phyloP scores from a whole-genome alignment of 2,113 vertebrate genomes.

The Eleginops maclovinus region DNA sequence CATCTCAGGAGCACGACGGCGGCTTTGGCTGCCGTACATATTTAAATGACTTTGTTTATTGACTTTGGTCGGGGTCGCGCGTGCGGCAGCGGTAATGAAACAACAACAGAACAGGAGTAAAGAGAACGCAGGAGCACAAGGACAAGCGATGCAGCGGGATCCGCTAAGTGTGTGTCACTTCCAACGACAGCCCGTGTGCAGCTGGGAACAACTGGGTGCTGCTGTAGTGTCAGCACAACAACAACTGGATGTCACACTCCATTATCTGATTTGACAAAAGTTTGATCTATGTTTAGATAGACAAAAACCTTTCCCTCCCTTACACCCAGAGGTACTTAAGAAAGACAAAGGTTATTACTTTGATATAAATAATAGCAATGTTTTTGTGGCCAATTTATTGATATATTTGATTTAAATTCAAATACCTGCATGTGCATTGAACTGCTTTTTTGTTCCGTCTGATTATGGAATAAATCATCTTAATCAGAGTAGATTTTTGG shows the following conservation, averaged over 20 bases:
- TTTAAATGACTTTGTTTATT: constrained; percentile 77
- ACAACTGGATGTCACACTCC: background rate
- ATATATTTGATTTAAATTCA: background rate
- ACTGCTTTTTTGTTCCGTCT: too few relatives aligned
- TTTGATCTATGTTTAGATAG: too few relatives aligned
- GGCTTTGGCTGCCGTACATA: constrained; percentile 24
- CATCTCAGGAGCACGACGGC: constrained; percentile 40
- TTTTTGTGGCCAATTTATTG: background rate
- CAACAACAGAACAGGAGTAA: constrained; percentile 46
- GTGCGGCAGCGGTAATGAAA: constrained; percentile 67
- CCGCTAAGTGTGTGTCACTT: constrained; percentile 12
- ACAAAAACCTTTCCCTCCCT: background rate
- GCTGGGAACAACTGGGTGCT: background rate
- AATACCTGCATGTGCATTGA: background rate
- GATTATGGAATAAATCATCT: too few relatives aligned
- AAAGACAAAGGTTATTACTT: background rate
- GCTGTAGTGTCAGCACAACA: background rate
- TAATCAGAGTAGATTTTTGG: too few relatives aligned
- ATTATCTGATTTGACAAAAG: background rate
- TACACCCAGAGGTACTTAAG: background rate
- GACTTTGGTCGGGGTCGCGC: constrained; percentile 62
- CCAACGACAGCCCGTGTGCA: background rate
- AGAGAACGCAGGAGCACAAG: constrained; percentile 22
- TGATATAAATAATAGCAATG: background rate
- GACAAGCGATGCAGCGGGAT: constrained; percentile 46